Conservation (phyloP, 2,888 invertebrate species). For the Volucella bombylans region DNA sequence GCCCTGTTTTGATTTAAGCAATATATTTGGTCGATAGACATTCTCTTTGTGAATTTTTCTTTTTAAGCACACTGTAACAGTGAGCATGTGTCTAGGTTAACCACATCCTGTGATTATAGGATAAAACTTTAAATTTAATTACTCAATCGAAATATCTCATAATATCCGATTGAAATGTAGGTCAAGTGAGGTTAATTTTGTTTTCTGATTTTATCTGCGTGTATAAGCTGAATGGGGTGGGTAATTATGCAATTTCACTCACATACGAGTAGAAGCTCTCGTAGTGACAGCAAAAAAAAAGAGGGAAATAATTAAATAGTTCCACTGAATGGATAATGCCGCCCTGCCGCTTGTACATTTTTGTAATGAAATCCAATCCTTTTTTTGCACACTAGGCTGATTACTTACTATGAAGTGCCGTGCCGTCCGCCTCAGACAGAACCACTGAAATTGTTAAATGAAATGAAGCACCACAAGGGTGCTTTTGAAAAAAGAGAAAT, state of each 20-base stretch:
- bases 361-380: slow-evolving; percentile 51
- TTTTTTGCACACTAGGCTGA: slow-evolving; percentile 59
- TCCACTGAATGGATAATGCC: slow-evolving; percentile 46
- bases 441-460: slow-evolving; percentile 45
- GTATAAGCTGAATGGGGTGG: not conserved
- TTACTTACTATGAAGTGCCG: slow-evolving; percentile 26
- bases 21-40: too few species aligned
- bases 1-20: not conserved
- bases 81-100: not conserved
- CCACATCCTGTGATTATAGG: not conserved
- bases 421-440: slow-evolving; percentile 11
- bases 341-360: slow-evolving; percentile 15
- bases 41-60: not conserved
- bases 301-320: slow-evolving; percentile 44
- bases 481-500: not conserved
- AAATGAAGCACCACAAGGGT: slow-evolving; percentile 55
- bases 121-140: slow-evolving; percentile 29
- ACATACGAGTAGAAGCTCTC: too few species aligned
- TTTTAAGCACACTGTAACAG: not conserved
- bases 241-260: slow-evolving; percentile 35
- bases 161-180: slow-evolving; percentile 19
- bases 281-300: not conserved
- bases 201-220: not conserved
- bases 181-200: slow-evolving; percentile 21
- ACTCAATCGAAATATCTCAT: slow-evolving; percentile 22